Evolutionary conservation across 1,140 invertebrate species (phyloP), one percentile per base, ranked within the genome.

Genomic region (Saccostrea echinata): DNA sequence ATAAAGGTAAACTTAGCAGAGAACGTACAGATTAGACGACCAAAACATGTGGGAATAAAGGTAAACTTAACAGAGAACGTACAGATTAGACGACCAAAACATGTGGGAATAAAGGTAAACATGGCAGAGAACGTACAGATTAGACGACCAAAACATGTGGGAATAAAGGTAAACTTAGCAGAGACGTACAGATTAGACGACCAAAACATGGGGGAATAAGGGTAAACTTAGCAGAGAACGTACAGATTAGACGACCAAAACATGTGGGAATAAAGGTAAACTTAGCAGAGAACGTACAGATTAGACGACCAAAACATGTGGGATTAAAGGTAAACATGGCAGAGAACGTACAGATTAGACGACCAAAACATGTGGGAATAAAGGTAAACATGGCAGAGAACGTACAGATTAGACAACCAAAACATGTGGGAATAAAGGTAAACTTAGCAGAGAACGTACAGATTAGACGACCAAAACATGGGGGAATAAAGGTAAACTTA

Each of bases 191-290:
- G 35, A 43, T 55, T 1, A 18, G 27, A 51, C 13, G 18, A 21
- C 30, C 27, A 16, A 33, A 80, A 21, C 24, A 71, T 11, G 12
- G 30, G 1, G 53, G 33, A 76, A 76, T 43, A 43, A 3, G 3
- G 33, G 35, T 80, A 24, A 76, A 24, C 21, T 8, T 24, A 51
- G 13, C 9, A 43, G 12, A 4, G 51, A 89, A 89, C 24, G 83
- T 87, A 27, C 12, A 83, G 82, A 85, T 85, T 61, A 80, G 55
- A 84, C 85, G 18, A 51, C 43, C 24, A 51, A 21, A 13, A 11
- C 43, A 35, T 1, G 18, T 24, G 13, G 68, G 24, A 71, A n/a
- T 52, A 30, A 84, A 18, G 27, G n/a, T 57, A 27, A 27, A 16
- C 24, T n/a, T 8, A 57, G n/a, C 18, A 8, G 53, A 55, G 11